These are phyloP conservation scores for Squalus acanthias DNA, from an alignment of 2,797 vertebrate genomes.

Conservation along the genomic window DNA sequence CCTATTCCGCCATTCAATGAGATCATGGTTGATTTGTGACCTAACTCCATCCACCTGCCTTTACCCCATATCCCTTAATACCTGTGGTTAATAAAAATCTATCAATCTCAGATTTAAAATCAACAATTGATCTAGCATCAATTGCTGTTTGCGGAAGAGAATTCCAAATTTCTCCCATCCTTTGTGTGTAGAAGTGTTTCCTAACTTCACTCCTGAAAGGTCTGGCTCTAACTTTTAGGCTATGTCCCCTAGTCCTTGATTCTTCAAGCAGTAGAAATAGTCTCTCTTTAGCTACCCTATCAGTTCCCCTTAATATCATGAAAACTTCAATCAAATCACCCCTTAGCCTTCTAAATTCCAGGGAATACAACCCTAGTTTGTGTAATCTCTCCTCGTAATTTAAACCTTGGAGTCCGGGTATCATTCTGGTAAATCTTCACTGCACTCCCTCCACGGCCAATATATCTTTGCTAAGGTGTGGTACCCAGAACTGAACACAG, in stretches of 20 bases:
- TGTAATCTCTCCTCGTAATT: not conserved
- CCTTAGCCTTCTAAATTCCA: not conserved
- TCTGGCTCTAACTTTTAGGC: not conserved
- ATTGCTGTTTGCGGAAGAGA: not conserved
- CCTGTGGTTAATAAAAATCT: not conserved
- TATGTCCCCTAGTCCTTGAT: not conserved
- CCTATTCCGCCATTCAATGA: not conserved
- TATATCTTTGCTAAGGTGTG: too few species aligned
- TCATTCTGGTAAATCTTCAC: too few species aligned
- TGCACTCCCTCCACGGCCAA: too few species aligned
- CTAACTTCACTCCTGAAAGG: not conserved
- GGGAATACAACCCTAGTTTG: not conserved
- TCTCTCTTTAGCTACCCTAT: not conserved
- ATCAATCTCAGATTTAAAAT: not conserved
- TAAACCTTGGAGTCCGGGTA: not conserved
- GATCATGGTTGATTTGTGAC: not conserved
- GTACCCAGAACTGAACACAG: too few species aligned
- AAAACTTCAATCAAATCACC: not conserved
- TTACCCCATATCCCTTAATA: not conserved
- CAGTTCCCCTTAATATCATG: not conserved
- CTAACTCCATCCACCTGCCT: not conserved
- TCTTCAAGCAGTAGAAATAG: not conserved
- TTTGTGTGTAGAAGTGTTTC: not conserved
- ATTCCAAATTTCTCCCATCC: not conserved
- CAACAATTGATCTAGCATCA: not conserved